phyloP scores from a whole-genome alignment of 2,113 vertebrate species.

The Callospermophilus lateralis region DNA sequence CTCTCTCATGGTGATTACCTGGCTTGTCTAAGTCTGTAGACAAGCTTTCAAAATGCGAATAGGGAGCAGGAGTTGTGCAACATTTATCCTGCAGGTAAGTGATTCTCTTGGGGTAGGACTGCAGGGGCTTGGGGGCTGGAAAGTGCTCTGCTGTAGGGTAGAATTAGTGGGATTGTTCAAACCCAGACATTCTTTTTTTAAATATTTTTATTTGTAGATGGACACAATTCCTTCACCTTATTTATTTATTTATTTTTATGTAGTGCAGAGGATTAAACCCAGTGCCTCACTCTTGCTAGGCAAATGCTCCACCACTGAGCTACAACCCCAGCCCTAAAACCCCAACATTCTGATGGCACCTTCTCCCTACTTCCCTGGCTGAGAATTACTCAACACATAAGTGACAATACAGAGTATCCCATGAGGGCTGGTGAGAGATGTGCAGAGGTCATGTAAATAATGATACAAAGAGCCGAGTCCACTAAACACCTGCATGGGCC shows the following conservation, averaged over 20 bases:
- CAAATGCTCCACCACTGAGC: too few species aligned
- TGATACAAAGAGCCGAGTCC: neutral
- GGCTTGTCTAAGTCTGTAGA: too few species aligned
- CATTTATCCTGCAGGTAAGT: neutral
- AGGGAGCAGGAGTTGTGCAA: neutral
- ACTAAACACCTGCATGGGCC: rapidly evolving
- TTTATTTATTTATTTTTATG: too few species aligned
- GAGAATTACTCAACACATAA: neutral
- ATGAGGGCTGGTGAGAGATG: rapidly evolving
- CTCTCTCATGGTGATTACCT: neutral
- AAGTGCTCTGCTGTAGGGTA: too few species aligned
- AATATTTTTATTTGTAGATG: too few species aligned
- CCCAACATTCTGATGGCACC: neutral
- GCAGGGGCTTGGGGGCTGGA: rapidly evolving
- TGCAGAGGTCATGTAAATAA: too few species aligned
- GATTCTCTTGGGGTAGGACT: neutral
- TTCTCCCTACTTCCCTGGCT: neutral
- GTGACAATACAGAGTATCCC: neutral
- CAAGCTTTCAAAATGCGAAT: neutral
- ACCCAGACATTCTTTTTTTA: neutral
- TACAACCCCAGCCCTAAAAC: neutral
- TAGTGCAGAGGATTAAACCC: too few species aligned
- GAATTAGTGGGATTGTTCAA: neutral
- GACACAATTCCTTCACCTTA: too few species aligned
- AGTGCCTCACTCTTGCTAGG: too few species aligned